Evolutionary conservation across 2,113 vertebrate genomes (phyloP).

Genomic region (Alethe castanea): DNA sequence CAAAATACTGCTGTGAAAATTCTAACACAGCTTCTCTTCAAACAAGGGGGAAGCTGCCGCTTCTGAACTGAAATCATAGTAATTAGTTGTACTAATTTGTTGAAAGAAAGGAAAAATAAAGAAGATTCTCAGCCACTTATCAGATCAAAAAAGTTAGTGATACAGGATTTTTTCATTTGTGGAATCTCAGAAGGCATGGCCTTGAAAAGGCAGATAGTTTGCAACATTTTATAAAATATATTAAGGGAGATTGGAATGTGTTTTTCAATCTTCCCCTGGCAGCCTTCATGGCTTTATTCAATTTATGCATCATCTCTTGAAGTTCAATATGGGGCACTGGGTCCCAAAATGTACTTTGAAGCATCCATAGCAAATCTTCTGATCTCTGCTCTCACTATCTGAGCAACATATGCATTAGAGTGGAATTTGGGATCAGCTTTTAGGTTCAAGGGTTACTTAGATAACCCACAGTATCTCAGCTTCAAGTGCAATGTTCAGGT

Average conservation of each 20-base stretch:
- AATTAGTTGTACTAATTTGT: background rate
- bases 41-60: background rate
- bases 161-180: background rate
- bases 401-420: constrained; percentile 8
- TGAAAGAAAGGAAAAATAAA: background rate
- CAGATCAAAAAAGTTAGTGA: background rate
- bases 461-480: constrained; percentile 33
- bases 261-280: constrained; percentile 1
- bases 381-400: background rate
- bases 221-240: background rate
- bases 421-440: constrained; percentile 25
- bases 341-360: constrained; percentile 20
- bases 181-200: background rate
- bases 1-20: background rate
- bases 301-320: constrained; percentile 39
- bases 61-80: background rate
- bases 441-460: background rate
- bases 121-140: background rate
- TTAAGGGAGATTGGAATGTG: background rate
- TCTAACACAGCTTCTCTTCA: background rate
- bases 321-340: constrained; percentile 12
- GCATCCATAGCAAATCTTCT: constrained; percentile 33
- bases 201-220: background rate
- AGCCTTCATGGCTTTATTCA: constrained; percentile 13
- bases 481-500: constrained; percentile 7